Percentiles rank a stretch among this genome's conserved stretches.
These are phyloP conservation scores for Caenorhabditis panamensis DNA, from an alignment of 2,888 invertebrate genomes.

Conservation along the genomic window DNA sequence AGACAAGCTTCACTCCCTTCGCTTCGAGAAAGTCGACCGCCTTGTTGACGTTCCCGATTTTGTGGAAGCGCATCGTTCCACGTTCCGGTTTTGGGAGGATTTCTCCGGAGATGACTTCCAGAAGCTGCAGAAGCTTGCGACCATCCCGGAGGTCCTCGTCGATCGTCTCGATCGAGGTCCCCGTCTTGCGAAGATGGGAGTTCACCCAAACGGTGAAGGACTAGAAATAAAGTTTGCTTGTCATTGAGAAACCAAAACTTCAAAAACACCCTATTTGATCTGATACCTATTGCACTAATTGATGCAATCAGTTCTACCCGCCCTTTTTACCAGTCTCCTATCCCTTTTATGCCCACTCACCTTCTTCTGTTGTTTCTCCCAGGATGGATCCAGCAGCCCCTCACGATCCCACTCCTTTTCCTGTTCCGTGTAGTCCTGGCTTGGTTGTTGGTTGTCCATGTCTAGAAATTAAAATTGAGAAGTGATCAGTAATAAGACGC, in stretches of 20 bases:
- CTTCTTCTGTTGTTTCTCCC: conserved; percentile 99
- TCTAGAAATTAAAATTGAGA: conserved; percentile 16
- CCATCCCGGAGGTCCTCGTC: conserved; percentile 99
- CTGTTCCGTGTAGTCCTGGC: conserved; percentile 84
- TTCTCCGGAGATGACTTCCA: conserved; percentile 93
- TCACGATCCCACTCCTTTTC: conserved; percentile 99
- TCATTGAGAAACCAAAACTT: too few species aligned
- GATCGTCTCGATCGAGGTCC: conserved; percentile 98
- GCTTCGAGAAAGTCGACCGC: conserved; percentile 98
- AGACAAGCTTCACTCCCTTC: conserved; percentile 98
- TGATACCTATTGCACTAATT: conserved; percentile 13
- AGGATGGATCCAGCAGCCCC: conserved; percentile 98
- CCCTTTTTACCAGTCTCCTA: background rate
- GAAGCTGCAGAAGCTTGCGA: conserved; percentile 96
- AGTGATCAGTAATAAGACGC: too few species aligned
- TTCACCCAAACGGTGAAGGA: conserved; percentile 99
- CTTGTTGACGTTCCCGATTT: conserved; percentile 99
- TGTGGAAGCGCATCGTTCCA: conserved; percentile 99
- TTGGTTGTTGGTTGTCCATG: conserved; percentile 71
- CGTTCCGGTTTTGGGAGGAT: conserved; percentile 98
- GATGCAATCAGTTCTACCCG: conserved; percentile 10
- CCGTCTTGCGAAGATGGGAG: conserved; percentile 98
- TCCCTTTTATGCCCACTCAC: conserved; percentile 81
- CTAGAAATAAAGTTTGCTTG: conserved; percentile 85
- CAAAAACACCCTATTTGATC: background rate